Evolutionary conservation across 2,797 vertebrate species (phyloP).

Genomic region (Anguilla anguilla): DNA sequence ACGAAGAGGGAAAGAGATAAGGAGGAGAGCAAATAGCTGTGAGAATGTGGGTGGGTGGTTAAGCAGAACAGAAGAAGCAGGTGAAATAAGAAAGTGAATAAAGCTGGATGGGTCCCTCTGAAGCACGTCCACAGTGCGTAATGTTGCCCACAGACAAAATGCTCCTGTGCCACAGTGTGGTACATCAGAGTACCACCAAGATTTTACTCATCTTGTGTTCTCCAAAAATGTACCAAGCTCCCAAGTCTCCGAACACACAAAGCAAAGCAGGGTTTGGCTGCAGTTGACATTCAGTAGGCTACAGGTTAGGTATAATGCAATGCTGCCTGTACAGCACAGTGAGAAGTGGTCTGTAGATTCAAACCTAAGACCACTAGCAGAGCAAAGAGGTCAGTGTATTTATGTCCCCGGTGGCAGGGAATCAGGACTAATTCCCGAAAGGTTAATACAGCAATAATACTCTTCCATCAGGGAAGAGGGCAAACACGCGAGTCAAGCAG

Average conservation of each 20-base stretch:
- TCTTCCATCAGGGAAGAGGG: background rate
- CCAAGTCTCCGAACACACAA: background rate
- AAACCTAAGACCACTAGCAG: background rate
- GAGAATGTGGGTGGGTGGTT: background rate
- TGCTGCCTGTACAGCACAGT: background rate
- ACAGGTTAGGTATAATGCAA: background rate
- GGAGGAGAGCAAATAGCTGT: constrained; percentile 19
- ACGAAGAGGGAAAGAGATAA: background rate
- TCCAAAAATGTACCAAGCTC: background rate
- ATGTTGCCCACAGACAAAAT: background rate
- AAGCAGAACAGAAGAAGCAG: background rate
- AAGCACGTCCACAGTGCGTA: background rate
- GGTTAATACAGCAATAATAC: background rate
- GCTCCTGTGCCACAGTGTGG: background rate
- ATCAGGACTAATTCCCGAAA: background rate
- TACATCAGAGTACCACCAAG: background rate
- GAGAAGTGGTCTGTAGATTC: background rate
- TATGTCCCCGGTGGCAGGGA: background rate
- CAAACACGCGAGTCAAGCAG: background rate
- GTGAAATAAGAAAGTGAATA: background rate
- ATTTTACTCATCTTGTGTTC: background rate
- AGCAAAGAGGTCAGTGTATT: background rate
- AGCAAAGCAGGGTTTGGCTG: background rate
- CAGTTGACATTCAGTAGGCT: background rate
- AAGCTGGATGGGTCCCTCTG: background rate